Evolutionary conservation across 2,888 invertebrate species (phyloP).

Genomic region (Trichogramma evanescens): DNA sequence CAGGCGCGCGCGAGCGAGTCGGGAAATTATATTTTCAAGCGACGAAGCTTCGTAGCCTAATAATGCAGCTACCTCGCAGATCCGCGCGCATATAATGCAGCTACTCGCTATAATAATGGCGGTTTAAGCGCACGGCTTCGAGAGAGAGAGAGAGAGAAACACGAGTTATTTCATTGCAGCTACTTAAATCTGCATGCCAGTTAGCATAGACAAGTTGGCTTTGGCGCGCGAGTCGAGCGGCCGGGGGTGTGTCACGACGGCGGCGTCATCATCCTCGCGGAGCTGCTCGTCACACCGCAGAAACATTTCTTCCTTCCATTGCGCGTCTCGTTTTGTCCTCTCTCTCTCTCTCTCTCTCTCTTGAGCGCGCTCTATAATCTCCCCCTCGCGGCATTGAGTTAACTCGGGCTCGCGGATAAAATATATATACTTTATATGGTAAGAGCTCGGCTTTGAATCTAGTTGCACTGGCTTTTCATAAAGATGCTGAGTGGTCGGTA

Average conservation of each 20-base stretch:
- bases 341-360: background rate
- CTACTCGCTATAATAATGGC: slow-evolving; percentile 1
- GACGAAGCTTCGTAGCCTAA: slow-evolving; percentile 16
- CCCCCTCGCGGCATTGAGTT: too few relatives aligned
- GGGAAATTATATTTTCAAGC: slow-evolving; percentile 34
- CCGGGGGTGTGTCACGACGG: background rate
- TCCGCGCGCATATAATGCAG: slow-evolving; percentile 2
- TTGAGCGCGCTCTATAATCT: too few relatives aligned
- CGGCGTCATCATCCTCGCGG: background rate
- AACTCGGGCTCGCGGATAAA: too few relatives aligned
- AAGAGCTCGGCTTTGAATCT: too few relatives aligned
- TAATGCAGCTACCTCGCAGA: slow-evolving; percentile 24
- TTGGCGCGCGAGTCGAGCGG: background rate
- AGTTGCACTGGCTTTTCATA: too few relatives aligned
- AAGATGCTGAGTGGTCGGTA: too few relatives aligned
- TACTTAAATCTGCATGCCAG: slow-evolving; percentile 16
- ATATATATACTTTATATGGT: too few relatives aligned
- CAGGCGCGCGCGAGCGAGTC: slow-evolving; percentile 6
- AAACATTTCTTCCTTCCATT: background rate
- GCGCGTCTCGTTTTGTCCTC: background rate
- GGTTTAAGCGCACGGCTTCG: slow-evolving; percentile 8
- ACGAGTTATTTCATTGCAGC: slow-evolving; percentile 20
- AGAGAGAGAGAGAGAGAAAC: too few relatives aligned
- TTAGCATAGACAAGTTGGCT: background rate
- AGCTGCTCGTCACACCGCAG: background rate